phyloP scores from a whole-genome alignment of 2,113 vertebrate genomes.

The Callithrix jacchus region DNA sequence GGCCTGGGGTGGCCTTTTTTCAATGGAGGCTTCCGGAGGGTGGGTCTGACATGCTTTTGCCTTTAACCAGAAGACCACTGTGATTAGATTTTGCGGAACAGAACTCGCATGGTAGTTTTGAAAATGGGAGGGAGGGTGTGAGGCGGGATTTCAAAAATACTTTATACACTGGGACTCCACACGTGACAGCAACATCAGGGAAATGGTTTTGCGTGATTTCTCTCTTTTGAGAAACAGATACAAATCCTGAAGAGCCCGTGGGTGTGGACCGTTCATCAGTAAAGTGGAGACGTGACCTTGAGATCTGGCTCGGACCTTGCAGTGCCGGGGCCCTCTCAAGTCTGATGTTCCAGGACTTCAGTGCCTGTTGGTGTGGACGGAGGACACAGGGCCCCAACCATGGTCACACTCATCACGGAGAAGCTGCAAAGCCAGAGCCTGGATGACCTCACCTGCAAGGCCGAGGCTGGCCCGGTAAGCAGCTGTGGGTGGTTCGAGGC shows the following conservation, averaged over 20 bases:
- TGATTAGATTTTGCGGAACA: background rate
- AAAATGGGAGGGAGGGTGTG: background rate
- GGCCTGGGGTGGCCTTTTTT: background rate
- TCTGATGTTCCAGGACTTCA: constrained; percentile 57
- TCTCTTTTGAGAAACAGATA: constrained; percentile 67
- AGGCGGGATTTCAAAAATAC: background rate
- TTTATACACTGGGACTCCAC: background rate
- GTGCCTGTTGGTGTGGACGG: constrained; percentile 66
- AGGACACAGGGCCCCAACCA: constrained; percentile 78
- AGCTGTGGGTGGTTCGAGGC: background rate
- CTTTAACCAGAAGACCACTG: rapidly evolving
- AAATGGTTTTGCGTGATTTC: background rate
- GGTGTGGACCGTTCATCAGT: constrained; percentile 26
- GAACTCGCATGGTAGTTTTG: rapidly evolving
- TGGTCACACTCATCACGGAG: constrained; percentile 89
- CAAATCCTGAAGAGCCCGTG: constrained; percentile 60
- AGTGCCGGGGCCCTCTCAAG: constrained; percentile 76
- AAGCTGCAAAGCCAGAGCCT: constrained; percentile 88
- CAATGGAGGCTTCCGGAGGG: background rate
- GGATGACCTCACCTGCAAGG: constrained; percentile 83
- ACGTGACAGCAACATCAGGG: rapidly evolving
- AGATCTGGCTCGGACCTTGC: constrained; percentile 39
- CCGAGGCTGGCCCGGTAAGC: constrained; percentile 83
- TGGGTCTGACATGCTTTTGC: background rate
- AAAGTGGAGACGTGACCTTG: constrained; percentile 68